Evolutionary conservation across 2,113 vertebrate species (phyloP), one percentile per base, ranked within the genome.

Genomic region (Campylorhamphus procurvoides): DNA sequence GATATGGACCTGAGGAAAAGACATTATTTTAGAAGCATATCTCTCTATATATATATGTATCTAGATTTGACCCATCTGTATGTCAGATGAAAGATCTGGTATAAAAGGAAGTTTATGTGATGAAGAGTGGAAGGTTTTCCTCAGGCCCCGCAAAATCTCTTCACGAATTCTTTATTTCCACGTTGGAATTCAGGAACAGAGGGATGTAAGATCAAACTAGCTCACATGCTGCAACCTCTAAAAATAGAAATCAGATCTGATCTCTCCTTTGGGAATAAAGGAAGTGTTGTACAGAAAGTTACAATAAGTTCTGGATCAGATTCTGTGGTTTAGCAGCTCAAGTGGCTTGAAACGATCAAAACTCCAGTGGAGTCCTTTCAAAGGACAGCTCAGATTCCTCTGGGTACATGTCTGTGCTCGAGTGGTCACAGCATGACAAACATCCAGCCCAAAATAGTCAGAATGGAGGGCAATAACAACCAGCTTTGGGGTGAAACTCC

Each of bases 401-500:
- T 62, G 20, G 18, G 10, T n/a, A 16, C 3, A 17, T 47, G 22
- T n/a, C 58, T 73, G 46, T 40, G 55, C 52, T 68, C 0, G 0
- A 62, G 42, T 28, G 39, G n/a, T 35, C 37, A 18, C 35, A 67
- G 53, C 10, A 1, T 7, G n/a, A 64, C 31, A 50, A 68, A 58
- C 3, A 0, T 23, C 40, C 39, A 50, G 19, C 52, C 47, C 78
- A 56, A 11, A 87, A 19, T 3, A 75, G 27, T 60, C 81, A 73
- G 42, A 81, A 18, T 40, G 44, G 37, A 84, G 77, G 33, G 37
- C 18, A 44, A 4, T 5, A 37, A 10, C 58, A 64, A 33, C 28
- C 28, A 35, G 0, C 25, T 17, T 10, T 25, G 59, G 64, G 16
- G 20, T 12, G 31, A 28, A 74, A 63, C 27, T 68, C 69, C 39